Evolutionary conservation across 2,888 invertebrate species (phyloP).

Genomic region (Miltochrista miniata): DNA sequence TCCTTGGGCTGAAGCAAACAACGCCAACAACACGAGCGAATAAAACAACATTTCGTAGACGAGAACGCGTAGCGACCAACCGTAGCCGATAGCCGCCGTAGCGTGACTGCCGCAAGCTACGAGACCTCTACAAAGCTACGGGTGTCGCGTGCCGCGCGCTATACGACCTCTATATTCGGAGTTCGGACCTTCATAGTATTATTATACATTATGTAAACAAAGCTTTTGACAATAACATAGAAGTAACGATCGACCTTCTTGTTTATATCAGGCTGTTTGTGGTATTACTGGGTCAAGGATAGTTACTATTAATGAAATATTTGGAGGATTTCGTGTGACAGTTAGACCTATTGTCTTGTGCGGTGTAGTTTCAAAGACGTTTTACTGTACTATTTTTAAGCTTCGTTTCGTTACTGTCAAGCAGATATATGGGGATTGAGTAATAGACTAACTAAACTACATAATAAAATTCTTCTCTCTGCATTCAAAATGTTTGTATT

Average conservation of each 20-base stretch:
- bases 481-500: too few species aligned
- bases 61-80: conserved; percentile 58
- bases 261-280: conserved; percentile 33
- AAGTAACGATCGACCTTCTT: conserved; percentile 52
- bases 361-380: too few species aligned
- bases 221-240: conserved; percentile 66
- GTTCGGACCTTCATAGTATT: conserved; percentile 49
- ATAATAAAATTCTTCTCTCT: too few species aligned
- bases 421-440: too few species aligned
- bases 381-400: too few species aligned
- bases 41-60: conserved; percentile 71
- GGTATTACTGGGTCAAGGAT: conserved; percentile 33
- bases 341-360: too few species aligned
- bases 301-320: conserved; percentile 26
- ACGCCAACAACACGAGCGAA: conserved; percentile 66
- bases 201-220: conserved; percentile 71
- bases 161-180: conserved; percentile 33
- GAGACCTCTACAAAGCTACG: conserved; percentile 43
- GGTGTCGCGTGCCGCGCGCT: conserved; percentile 29
- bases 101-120: conserved; percentile 77
- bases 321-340: too few species aligned
- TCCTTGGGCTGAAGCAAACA: conserved; percentile 75
- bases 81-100: conserved; percentile 58
- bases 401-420: too few species aligned
- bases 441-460: too few species aligned